These are phyloP conservation scores for Sphecodes monilicornis DNA, from an alignment of 2,888 invertebrate genomes.

Conservation along the genomic window DNA sequence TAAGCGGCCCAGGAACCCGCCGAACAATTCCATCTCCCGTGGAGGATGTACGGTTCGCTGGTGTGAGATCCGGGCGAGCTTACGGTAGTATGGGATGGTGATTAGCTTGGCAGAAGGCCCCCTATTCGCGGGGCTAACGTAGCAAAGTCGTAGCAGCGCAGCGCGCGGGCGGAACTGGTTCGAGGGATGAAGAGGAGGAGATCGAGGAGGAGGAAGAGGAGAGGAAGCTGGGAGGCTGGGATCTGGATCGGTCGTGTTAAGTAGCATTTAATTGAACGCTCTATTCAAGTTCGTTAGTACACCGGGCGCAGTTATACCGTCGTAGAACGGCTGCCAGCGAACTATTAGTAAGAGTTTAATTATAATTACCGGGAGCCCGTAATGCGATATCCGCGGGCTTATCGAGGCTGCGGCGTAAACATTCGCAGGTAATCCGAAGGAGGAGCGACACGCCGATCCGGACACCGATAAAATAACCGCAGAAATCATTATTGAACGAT, in stretches of 20 bases:
- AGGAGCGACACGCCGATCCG: background rate
- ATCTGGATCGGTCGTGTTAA: conserved; percentile 71
- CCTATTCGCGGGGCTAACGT: conserved; percentile 38
- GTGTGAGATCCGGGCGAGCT: conserved; percentile 37
- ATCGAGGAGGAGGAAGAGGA: background rate
- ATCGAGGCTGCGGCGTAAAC: conserved; percentile 68
- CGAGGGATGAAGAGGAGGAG: background rate
- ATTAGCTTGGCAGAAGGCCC: conserved; percentile 72
- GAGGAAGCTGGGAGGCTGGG: background rate
- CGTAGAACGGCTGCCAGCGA: conserved; percentile 62
- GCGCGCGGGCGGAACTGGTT: background rate
- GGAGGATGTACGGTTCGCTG: conserved; percentile 50
- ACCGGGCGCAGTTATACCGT: conserved; percentile 73
- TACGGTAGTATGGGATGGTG: conserved; percentile 59
- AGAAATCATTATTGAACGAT: conserved; percentile 1
- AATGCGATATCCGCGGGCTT: conserved; percentile 67
- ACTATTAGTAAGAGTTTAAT: conserved; percentile 79
- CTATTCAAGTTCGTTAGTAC: conserved; percentile 80
- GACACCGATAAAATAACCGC: conserved; percentile 5
- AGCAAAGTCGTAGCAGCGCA: conserved; percentile 20
- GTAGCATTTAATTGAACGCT: conserved; percentile 81
- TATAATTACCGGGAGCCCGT: conserved; percentile 71
- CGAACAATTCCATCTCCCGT: conserved; percentile 73
- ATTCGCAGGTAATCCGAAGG: conserved; percentile 63
- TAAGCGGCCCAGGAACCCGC: conserved; percentile 42